Percentiles rank a stretch among this genome's conserved stretches.
These are phyloP conservation scores for Oikopleura dioica DNA, from an alignment of 23 tunicate species.

Conservation along the genomic window DNA sequence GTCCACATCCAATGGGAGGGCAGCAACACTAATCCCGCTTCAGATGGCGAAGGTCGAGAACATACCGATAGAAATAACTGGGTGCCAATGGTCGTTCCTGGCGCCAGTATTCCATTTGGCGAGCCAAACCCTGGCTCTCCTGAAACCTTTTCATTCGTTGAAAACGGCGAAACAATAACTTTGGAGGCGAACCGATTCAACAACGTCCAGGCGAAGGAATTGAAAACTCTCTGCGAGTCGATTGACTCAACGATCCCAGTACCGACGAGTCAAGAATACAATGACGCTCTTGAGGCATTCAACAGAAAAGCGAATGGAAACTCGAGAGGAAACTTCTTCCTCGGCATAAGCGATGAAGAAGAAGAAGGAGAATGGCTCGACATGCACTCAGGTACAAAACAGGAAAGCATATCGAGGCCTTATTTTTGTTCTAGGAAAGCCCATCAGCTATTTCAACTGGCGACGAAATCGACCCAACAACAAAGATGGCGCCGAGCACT, in stretches of 20 bases:
- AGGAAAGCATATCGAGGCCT: no score
- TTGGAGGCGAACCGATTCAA: no score
- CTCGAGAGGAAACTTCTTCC: neutral
- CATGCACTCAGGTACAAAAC: no score
- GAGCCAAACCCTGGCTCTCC: no score
- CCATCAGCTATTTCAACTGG: neutral
- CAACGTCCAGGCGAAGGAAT: no score
- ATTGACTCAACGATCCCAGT: no score
- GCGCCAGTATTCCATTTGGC: conserved; percentile 41
- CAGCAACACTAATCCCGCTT: conserved; percentile 56
- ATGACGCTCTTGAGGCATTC: no score
- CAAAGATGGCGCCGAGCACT: neutral
- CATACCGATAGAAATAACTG: conserved; percentile 62
- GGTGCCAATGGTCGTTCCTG: conserved; percentile 23
- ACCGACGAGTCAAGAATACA: no score
- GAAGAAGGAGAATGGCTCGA: neutral
- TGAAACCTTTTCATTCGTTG: no score
- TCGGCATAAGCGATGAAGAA: neutral
- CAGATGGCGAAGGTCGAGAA: conserved; percentile 64
- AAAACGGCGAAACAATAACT: no score
- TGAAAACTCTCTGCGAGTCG: no score
- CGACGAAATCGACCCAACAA: neutral
- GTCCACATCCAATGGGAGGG: conserved; percentile 97
- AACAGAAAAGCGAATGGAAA: neutral
- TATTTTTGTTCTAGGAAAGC: neutral